Evolutionary conservation across 2,113 vertebrate species (phyloP).

Genomic region (Lathamus discolor): DNA sequence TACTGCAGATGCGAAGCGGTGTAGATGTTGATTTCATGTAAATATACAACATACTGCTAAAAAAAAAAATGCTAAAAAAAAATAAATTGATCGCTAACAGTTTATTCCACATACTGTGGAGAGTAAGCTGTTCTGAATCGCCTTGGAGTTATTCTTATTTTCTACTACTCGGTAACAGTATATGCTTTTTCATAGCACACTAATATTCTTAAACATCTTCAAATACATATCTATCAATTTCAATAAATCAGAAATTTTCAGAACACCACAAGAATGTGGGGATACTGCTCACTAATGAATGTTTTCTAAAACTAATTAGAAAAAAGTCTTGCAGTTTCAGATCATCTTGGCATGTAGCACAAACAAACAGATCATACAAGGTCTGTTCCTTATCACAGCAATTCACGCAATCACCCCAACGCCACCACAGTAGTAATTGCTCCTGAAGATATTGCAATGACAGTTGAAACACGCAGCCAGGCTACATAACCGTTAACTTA

Average conservation of each 20-base stretch:
- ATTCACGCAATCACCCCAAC: neutral
- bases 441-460: neutral
- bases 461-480: neutral
- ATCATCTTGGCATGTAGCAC: neutral
- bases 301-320: neutral
- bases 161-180: neutral
- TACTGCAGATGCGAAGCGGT: neutral
- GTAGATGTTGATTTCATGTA: neutral
- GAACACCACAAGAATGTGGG: neutral
- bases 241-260: neutral
- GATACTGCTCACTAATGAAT: neutral
- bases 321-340: neutral
- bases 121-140: neutral
- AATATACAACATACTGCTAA: neutral
- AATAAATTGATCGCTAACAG: neutral
- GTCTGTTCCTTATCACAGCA: neutral
- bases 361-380: neutral
- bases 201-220: neutral
- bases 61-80: no score
- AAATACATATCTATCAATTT: neutral
- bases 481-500: rapidly evolving
- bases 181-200: neutral
- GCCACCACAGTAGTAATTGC: no score
- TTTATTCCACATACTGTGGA: neutral
- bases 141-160: neutral